phyloP scores from a whole-genome alignment of 2,113 vertebrate species.

The Sinocyclocheilus rhinocerous region DNA sequence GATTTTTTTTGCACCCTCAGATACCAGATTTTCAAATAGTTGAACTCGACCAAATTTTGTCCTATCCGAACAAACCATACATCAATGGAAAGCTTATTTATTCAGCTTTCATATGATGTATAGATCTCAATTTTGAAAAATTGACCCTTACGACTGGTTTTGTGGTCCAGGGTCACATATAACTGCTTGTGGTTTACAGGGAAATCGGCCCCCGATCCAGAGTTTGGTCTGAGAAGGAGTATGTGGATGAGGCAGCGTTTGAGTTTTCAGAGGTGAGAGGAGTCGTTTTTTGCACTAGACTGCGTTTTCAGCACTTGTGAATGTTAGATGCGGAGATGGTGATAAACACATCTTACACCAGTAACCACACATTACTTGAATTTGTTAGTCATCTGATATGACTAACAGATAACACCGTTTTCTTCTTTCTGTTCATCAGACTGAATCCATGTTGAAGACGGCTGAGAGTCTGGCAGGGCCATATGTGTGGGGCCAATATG shows the following conservation, averaged over 20 bases:
- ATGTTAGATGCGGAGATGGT: neutral
- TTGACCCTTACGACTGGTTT: too few relatives aligned
- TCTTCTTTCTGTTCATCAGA: slow-evolving; percentile 71
- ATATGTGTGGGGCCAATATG: slow-evolving; percentile 95
- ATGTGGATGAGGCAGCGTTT: slow-evolving; percentile 87
- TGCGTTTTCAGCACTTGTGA: neutral
- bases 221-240: slow-evolving; percentile 95
- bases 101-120: too few relatives aligned
- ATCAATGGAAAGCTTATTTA: too few relatives aligned
- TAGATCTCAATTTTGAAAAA: too few relatives aligned
- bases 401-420: neutral
- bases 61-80: too few relatives aligned
- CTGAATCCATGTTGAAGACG: slow-evolving; percentile 90
- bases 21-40: too few relatives aligned
- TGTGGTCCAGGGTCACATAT: too few relatives aligned
- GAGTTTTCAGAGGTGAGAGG: slow-evolving; percentile 91
- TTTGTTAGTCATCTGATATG: neutral
- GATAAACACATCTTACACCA: neutral
- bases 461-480: slow-evolving; percentile 91
- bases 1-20: too few relatives aligned
- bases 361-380: neutral
- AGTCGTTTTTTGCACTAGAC: neutral
- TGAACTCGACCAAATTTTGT: too few relatives aligned
- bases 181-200: slow-evolving; percentile 71
- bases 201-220: slow-evolving; percentile 89